Evolutionary conservation across 23 tunicate genomes (phyloP), one percentile per base, ranked within the genome.

Genomic region (Clavelina lepadiformis): DNA sequence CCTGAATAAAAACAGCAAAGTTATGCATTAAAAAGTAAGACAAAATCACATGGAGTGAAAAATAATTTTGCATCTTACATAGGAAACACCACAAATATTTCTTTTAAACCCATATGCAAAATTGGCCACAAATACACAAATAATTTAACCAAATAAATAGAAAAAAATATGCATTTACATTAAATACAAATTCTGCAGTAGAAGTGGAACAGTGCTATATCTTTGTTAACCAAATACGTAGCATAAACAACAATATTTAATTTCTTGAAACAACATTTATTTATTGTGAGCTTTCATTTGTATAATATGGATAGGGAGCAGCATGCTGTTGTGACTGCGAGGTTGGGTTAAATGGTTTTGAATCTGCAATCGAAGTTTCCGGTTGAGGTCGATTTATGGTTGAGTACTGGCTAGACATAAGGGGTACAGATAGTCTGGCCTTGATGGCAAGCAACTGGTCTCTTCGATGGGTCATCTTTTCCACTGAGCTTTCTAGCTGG

Each of bases 391-490:
- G 34, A 46, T 37, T 25, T 24, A 46, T 57, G 28, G 30, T 24
- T 3, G 56, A 4, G 47, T 46, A 66, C 19, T 44, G 24, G 19
- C 28, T 28, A 11, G 72, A 46, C 3, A 46, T 37, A 46, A 76
- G 62, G 13, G 82, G 82, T 28, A 66, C 57, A 23, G 79, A 72
- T 24, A 81, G 49, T 44, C 73, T 56, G 20, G 88, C 73, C 47
- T 81, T 81, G 23, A 81, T 56, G 47, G 77, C 78, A 1, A 81
- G 56, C 46, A 81, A 23, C 55, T 72, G 88, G 38, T 81, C 80
- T 22, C 88, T 67, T 22, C 74, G 31, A 23, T 77, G 78, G 19
- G 83, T 52, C 82, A 84, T 69, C 70, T 70, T 55, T 35, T 76
- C 83, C 31, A 84, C 56, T 3, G 83, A 49, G 20, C 31, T 60